Evolutionary conservation across 2,888 invertebrate genomes (phyloP), one percentile per base, ranked within the genome.

Genomic region (Ceraclea dissimilis): DNA sequence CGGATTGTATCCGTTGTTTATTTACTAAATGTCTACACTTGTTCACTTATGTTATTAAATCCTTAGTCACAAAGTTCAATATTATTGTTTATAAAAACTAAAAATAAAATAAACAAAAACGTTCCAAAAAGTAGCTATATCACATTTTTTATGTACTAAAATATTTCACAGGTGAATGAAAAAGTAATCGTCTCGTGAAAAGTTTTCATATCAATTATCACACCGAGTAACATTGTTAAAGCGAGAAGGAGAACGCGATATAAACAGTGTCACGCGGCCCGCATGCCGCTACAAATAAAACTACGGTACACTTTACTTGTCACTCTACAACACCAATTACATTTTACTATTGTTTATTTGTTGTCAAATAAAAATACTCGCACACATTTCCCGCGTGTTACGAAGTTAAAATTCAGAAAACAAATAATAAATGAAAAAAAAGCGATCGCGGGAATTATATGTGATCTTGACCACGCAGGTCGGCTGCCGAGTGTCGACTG

Each of bases 21-120:
- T n/a, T 13, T 5, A n/a, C 26, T 49, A 49, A 52, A 43, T 71
- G 76, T 74, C 71, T 72, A 73, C 71, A 72, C 75, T 73, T 75
- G 71, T 71, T 69, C 75, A 72, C 39, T 39, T 13, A 74, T 74
- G 74, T 73, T 75, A 72, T 71, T 44, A 39, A 39, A 39, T 26
- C 26, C 26, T 26, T 26, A 6, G 10, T 26, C 26, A 26, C 11
- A 47, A 47, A 18, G 17, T 47, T 20, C 19, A 47, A n/a, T n/a
- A 16, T 39, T 16, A 39, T 39, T 39, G 39, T 39, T 39, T 39
- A 13, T 39, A 49, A 49, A 49, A 26, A 22, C 20, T 49, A 11
- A 48, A 58, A 57, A 50, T 44, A 52, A 57, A 58, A 58, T 49
- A 53, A 57, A 57, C 31, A 57, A 53, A 53, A 53, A 53, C 52